Conservation (phyloP, 2,113 vertebrate genomes). For the Toxotes chatareus region DNA sequence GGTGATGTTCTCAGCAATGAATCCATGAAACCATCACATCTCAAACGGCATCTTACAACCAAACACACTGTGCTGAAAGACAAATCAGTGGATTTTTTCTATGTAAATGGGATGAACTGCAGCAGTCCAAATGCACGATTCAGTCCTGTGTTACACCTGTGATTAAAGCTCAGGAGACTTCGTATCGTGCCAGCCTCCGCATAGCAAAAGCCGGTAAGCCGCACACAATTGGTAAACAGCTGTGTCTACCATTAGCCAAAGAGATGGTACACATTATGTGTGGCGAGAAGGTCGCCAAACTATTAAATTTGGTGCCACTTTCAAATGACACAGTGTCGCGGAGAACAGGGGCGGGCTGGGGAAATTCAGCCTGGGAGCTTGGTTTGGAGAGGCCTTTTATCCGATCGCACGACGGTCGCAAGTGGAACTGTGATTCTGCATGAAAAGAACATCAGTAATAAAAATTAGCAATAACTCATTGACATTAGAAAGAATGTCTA, state of each 20-base stretch:
- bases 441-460: too few species aligned
- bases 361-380: too few species aligned
- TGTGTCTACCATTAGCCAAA: slow-evolving; percentile 15
- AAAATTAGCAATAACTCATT: neutral
- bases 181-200: neutral
- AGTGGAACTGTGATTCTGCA: too few species aligned
- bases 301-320: slow-evolving; percentile 15
- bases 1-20: neutral
- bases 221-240: neutral
- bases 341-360: neutral
- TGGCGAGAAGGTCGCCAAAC: neutral
- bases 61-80: too few species aligned
- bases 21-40: too few species aligned
- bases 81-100: too few species aligned
- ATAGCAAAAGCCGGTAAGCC: slow-evolving; percentile 6
- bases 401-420: too few species aligned
- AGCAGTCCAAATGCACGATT: too few species aligned
- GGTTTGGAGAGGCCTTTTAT: too few species aligned
- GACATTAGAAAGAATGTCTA: slow-evolving; percentile 12
- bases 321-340: neutral
- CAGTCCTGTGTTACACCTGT: neutral
- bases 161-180: neutral
- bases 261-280: too few species aligned
- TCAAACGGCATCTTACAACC: too few species aligned
- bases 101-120: too few species aligned